These are phyloP conservation scores for Rhysida immarginata DNA, from an alignment of 1,140 invertebrate genomes.

Conservation along the genomic window DNA sequence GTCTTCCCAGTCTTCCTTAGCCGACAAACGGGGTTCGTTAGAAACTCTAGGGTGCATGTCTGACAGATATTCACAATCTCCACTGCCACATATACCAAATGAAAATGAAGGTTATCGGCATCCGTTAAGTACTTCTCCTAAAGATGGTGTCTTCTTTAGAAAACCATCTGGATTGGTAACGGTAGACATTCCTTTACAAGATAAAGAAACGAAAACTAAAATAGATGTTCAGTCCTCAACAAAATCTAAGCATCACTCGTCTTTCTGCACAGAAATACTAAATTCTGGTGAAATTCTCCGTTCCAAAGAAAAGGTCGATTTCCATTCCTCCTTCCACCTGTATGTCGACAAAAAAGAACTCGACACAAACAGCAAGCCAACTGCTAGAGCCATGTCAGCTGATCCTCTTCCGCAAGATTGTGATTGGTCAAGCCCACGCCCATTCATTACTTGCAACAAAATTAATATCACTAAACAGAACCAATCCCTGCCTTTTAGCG, in stretches of 20 bases:
- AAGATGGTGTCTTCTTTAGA: not conserved
- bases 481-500: not conserved
- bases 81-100: not conserved
- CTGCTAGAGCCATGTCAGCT: not conserved
- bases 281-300: not conserved
- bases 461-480: not conserved
- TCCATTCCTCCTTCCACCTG: not conserved
- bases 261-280: conserved; percentile 2
- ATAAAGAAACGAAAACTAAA: not conserved
- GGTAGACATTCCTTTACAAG: not conserved
- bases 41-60: not conserved
- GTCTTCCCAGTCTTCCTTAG: conserved; percentile 3
- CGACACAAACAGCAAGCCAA: not conserved
- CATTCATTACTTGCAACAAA: not conserved
- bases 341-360: not conserved
- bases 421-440: not conserved
- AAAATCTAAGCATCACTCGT: not conserved
- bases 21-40: not conserved
- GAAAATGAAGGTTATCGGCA: not conserved
- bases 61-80: not conserved
- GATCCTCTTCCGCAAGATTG: conserved; percentile 6
- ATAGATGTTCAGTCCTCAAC: too few relatives aligned
- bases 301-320: not conserved
- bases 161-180: not conserved
- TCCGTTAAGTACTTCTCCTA: not conserved